Evolutionary conservation across 2,888 invertebrate species (phyloP), one percentile per base, ranked within the genome.

Genomic region (Synanthedon vespiformis): DNA sequence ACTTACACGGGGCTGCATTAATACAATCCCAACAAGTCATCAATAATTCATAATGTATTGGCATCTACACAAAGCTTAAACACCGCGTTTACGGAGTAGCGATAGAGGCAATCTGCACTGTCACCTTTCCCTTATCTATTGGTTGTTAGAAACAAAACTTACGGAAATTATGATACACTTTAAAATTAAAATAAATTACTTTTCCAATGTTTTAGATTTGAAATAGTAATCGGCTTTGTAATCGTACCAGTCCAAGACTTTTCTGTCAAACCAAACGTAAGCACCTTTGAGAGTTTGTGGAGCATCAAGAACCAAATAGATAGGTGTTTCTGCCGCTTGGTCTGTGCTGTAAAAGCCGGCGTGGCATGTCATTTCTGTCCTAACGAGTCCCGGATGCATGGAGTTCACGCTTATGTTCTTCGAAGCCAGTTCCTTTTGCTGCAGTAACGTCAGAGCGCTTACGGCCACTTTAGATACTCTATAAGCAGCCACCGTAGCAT

Each of bases 351-450:
- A 76, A 51, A 80, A 73, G 0, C 92, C 94, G 58, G 85, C 87
- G 22, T 90, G 89, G 41, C 80, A 83, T 0, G 91, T 90, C 94
- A 95, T 93, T 62, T 94, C 93, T 0, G 95, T 95, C 56, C 89
- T 89, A 0, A 95, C 94, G 59, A 92, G 89, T 0, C 95, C 95
- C 5, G 94, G 94, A 70, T 92, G 91, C 64, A 92, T 89, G 10
- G 90, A 81, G 71, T 93, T 94, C 0, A 84, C 70, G 0, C 60
- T 61, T 40, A 94, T 88, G 54, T 92, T 89, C 53, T 89, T 87
- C 0, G 86, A 80, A 10, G 72, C 71, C 12, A 93, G 82, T 41
- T 87, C 75, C 41, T 80, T 77, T 62, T 94, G 93, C 60, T 93
- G 93, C 50, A 94, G 74, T 40, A 89, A 76, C 0, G 92, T 89